A percentile compares a stretch with the other conserved stretches of the same genome.
phyloP scores from a whole-genome alignment of 2,113 vertebrate species.

The Perognathus longimembris region DNA sequence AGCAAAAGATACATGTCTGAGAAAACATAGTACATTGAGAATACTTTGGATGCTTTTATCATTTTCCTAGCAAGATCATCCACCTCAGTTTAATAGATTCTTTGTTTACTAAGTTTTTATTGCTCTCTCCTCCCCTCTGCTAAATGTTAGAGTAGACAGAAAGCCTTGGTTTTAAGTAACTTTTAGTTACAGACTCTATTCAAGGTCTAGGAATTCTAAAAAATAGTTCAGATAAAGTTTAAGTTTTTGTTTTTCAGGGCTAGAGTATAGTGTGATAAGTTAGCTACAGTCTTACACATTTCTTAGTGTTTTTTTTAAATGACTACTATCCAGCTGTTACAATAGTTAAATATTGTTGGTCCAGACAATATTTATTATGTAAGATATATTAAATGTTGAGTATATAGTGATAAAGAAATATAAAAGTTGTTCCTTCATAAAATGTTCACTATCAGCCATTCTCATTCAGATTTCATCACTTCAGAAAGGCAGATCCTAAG shows the following conservation, averaged over 20 bases:
- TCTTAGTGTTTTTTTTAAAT: background rate
- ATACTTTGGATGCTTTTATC: background rate
- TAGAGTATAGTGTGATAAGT: slow-evolving; percentile 41
- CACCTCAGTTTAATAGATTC: background rate
- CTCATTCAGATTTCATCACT: background rate
- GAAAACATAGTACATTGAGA: slow-evolving; percentile 29
- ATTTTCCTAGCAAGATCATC: slow-evolving; percentile 28
- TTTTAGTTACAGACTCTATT: background rate
- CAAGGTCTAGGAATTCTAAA: slow-evolving; percentile 5
- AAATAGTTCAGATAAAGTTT: slow-evolving; percentile 28
- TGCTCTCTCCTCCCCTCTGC: background rate
- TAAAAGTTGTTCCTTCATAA: background rate
- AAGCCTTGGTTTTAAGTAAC: background rate
- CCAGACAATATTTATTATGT: background rate
- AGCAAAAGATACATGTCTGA: background rate
- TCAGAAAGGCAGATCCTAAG: background rate
- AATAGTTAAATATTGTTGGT: background rate
- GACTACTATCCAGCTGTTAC: background rate
- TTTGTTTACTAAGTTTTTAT: background rate
- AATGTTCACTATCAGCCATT: background rate
- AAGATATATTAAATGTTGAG: background rate
- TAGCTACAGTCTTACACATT: background rate
- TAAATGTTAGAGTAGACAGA: background rate
- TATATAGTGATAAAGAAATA: background rate
- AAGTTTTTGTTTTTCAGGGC: background rate